Evolutionary conservation across 1,140 invertebrate species (phyloP).

Genomic region (Drosophila willistoni): DNA sequence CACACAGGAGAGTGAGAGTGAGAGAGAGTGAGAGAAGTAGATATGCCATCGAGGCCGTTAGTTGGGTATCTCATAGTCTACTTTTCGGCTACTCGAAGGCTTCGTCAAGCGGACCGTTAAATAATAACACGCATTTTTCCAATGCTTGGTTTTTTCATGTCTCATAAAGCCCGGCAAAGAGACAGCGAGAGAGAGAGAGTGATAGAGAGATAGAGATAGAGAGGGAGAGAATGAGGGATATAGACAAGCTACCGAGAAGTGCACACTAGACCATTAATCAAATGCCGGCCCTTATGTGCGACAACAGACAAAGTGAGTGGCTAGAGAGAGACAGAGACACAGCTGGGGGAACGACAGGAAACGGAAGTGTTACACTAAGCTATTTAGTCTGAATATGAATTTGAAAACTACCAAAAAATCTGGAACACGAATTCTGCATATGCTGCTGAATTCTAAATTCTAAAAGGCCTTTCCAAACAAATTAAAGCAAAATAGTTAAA

Average conservation of each 20-base stretch:
- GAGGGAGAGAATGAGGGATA: background rate
- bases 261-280: constrained; percentile 74
- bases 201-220: background rate
- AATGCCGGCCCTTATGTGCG: constrained; percentile 39
- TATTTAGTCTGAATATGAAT: constrained; percentile 51
- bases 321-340: constrained; percentile 7
- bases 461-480: no score
- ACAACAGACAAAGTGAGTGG: background rate
- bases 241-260: constrained; percentile 13
- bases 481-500: no score
- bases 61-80: constrained; percentile 24
- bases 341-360: constrained; percentile 36
- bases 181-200: background rate
- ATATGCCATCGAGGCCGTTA: constrained; percentile 21
- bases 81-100: constrained; percentile 14
- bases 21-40: background rate
- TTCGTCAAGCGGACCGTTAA: constrained; percentile 26
- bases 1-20: background rate
- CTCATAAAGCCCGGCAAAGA: constrained; percentile 48
- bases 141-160: constrained; percentile 58
- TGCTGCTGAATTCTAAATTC: background rate
- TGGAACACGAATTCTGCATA: background rate
- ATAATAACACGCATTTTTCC: constrained; percentile 65
- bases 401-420: background rate
- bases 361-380: constrained; percentile 77